Evolutionary conservation across 2,113 vertebrate species (phyloP).

Genomic region (Oreamnos americanus): DNA sequence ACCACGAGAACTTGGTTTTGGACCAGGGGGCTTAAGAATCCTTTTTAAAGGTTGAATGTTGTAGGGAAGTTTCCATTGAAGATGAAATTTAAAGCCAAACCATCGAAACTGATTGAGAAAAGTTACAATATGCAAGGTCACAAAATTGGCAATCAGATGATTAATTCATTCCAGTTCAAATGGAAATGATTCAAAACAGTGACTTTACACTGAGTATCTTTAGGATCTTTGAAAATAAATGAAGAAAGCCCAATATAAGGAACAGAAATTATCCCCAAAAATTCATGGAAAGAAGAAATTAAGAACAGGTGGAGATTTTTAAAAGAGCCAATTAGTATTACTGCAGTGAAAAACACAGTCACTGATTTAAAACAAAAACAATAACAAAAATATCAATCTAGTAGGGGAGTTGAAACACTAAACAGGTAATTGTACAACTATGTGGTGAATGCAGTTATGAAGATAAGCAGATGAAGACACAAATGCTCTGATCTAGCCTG

Average conservation of each 20-base stretch:
- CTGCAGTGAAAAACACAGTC: neutral
- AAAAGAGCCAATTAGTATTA: constrained; percentile 1
- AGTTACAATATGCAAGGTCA: neutral
- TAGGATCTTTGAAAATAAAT: neutral
- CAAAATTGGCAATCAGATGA: neutral
- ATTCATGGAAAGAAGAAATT: neutral
- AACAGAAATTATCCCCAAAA: neutral
- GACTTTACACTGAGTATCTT: neutral
- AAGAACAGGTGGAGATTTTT: neutral
- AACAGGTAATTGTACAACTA: neutral
- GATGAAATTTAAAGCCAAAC: neutral
- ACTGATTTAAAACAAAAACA: constrained; percentile 1
- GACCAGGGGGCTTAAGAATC: neutral
- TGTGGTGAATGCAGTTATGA: neutral
- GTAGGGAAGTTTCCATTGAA: neutral
- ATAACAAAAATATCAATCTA: neutral
- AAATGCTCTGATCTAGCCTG: neutral
- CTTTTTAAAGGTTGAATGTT: neutral
- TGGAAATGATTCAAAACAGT: neutral
- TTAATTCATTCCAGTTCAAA: neutral
- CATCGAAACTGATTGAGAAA: neutral
- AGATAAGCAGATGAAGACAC: neutral
- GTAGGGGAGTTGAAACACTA: neutral
- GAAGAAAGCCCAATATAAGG: neutral
- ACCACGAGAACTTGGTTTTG: neutral